These are phyloP conservation scores for Lagodon rhomboides DNA, from an alignment of 2,797 vertebrate species.

Conservation along the genomic window DNA sequence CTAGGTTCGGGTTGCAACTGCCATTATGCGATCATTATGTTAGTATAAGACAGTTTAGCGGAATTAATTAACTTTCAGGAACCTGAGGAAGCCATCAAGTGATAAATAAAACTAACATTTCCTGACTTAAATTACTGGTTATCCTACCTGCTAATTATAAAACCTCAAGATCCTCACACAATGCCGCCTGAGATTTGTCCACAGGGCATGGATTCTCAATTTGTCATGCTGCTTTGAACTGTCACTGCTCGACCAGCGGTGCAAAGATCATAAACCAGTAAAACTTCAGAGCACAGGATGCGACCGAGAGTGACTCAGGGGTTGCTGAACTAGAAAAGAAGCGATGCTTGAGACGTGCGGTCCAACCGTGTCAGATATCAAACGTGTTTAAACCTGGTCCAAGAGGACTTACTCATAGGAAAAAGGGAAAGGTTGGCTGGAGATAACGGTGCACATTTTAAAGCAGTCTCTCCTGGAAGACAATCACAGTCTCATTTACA, in stretches of 20 bases:
- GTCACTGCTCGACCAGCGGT: constrained; percentile 77
- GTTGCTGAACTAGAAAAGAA: background rate
- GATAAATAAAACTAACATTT: constrained; percentile 51
- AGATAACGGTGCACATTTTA: background rate
- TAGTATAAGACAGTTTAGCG: background rate
- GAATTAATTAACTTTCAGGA: constrained; percentile 26
- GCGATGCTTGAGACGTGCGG: too few species aligned
- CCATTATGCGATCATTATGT: constrained; percentile 3
- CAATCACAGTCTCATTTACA: background rate
- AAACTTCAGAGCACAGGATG: constrained; percentile 86
- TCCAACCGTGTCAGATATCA: background rate
- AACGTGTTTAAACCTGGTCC: background rate
- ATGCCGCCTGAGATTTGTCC: constrained; percentile 69
- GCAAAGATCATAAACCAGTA: constrained; percentile 86
- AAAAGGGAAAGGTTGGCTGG: background rate
- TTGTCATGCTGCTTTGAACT: constrained; percentile 85
- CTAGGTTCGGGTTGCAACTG: background rate
- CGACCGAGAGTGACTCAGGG: constrained; percentile 74
- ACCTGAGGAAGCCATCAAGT: constrained; percentile 32
- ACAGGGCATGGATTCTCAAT: constrained; percentile 79
- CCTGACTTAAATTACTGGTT: constrained; percentile 63
- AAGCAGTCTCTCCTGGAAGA: background rate
- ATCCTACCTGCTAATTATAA: constrained; percentile 73
- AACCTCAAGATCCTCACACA: constrained; percentile 51
- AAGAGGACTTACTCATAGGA: background rate